A percentile compares a stretch with the other conserved stretches of the same genome.
phyloP scores from a whole-genome alignment of 2,113 vertebrate genomes.

The Mellivora capensis region DNA sequence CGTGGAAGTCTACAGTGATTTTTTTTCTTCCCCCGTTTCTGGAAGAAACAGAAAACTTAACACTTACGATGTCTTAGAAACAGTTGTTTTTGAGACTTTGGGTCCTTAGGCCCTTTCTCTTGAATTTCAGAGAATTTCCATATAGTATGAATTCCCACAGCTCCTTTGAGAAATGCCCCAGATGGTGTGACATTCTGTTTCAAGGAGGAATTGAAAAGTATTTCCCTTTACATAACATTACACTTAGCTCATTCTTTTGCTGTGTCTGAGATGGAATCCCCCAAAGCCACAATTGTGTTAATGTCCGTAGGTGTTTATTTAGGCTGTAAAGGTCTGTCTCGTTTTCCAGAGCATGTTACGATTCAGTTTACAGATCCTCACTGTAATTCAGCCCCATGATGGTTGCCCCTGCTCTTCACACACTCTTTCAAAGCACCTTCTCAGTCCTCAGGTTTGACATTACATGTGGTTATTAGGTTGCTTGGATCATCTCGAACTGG shows the following conservation, averaged over 20 bases:
- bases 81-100: not conserved
- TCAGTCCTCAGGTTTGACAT: not conserved
- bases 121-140: slow-evolving; percentile 36
- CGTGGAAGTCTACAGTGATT: not conserved
- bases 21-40: not conserved
- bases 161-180: slow-evolving; percentile 80
- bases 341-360: not conserved
- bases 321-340: not conserved
- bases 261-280: slow-evolving; percentile 13
- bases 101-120: not conserved
- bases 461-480: not conserved
- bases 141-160: slow-evolving; percentile 77
- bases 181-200: slow-evolving; percentile 82
- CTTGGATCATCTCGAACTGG: not conserved
- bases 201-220: slow-evolving; percentile 77
- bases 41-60: not conserved
- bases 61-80: not conserved
- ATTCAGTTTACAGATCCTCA: not conserved
- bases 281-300: not conserved
- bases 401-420: not conserved
- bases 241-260: slow-evolving; percentile 74
- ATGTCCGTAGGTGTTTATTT: not conserved
- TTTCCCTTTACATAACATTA: slow-evolving; percentile 77
- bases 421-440: not conserved
- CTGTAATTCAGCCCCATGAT: not conserved